A percentile compares a stretch with the other conserved stretches of the same genome.
Conservation (phyloP, 2,888 invertebrate genomes). For the Drosophila lutescens region DNA sequence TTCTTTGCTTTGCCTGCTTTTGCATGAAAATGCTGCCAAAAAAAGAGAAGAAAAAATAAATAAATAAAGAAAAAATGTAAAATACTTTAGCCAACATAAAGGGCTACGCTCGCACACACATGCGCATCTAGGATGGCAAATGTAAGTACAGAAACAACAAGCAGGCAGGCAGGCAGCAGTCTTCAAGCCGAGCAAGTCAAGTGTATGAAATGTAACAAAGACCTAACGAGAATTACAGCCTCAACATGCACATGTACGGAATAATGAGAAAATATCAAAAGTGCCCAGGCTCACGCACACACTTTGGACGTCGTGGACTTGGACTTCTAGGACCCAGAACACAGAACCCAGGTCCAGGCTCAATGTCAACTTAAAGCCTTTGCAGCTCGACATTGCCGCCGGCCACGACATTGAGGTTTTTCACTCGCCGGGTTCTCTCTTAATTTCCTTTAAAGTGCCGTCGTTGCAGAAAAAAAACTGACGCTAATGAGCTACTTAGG, state of each 20-base stretch:
- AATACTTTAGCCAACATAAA: slow-evolving; percentile 56
- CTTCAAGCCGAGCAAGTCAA: slow-evolving; percentile 71
- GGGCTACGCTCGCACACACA: slow-evolving; percentile 42
- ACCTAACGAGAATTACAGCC: slow-evolving; percentile 70
- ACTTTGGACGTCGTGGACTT: slow-evolving; percentile 40
- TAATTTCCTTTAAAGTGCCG: slow-evolving; percentile 50
- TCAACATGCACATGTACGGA: slow-evolving; percentile 54
- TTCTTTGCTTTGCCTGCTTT: slow-evolving; percentile 36
- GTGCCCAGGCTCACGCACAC: slow-evolving; percentile 54
- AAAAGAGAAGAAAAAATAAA: slow-evolving; percentile 6
- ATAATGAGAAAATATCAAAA: slow-evolving; percentile 78
- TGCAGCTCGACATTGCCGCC: slow-evolving; percentile 51
- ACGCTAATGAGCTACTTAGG: slow-evolving; percentile 78
- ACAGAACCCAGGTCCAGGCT: slow-evolving; percentile 24
- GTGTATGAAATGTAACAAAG: slow-evolving; percentile 78
- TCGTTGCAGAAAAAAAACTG: slow-evolving; percentile 33
- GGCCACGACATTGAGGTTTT: slow-evolving; percentile 49
- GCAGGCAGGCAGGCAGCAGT: slow-evolving; percentile 30
- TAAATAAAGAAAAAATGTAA: slow-evolving; percentile 40
- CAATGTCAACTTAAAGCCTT: slow-evolving; percentile 75
- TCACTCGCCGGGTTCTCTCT: slow-evolving; percentile 13
- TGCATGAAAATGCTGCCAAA: slow-evolving; percentile 45
- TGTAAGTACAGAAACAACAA: slow-evolving; percentile 58
- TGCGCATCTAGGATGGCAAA: slow-evolving; percentile 18
- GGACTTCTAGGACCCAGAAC: neutral